Evolutionary conservation across 2,113 vertebrate species (phyloP), one percentile per base, ranked within the genome.

Genomic region (Dicerorhinus sumatrensis): DNA sequence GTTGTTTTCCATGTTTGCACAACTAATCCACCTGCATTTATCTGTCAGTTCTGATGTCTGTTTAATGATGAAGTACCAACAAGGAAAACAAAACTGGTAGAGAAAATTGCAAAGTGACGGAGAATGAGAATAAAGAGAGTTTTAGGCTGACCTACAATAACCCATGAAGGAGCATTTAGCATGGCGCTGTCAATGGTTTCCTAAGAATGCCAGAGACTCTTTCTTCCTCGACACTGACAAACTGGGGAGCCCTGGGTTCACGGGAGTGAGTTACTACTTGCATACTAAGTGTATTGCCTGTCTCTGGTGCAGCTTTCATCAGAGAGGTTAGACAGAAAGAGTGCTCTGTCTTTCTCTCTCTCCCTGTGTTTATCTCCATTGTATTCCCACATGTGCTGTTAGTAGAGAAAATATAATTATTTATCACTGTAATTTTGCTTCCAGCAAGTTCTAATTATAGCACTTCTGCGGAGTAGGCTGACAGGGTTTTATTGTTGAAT

Each of bases 201-300:
- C 94, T 92, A 42, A 96, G 95, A 90, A 95, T 96, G 60, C 46
- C 65, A 58, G 81, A 29, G 73, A 97, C 93, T 97, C 97, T 98
- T 98, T 98, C 97, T 98, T 97, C 82, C 91, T 86, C n/a, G 25
- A 8, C 79, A n/a, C 8, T 91, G 97, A 89, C 87, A 96, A 98
- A 97, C 63, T 87, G 39, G 67, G 77, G 87, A 96, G 83, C 88
- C 60, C 86, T 94, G 95, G 48, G 60, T 89, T 98, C 58, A 73
- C 80, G 96, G 83, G 84, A 89, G 18, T 87, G 91, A 96, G 82
- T 60, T 92, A 77, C 76, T 90, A 46, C 96, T 96, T 97, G 94
- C 94, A 97, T 96, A 60, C 79, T 96, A 97, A 98, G 92, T 97
- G 97, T 94, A 93, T 77, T 96, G 85, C 86, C 36, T 98, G 97